Evolutionary conservation across 1,140 invertebrate genomes (phyloP), one percentile per base, ranked within the genome.

Genomic region (Cotesia typhae): DNA sequence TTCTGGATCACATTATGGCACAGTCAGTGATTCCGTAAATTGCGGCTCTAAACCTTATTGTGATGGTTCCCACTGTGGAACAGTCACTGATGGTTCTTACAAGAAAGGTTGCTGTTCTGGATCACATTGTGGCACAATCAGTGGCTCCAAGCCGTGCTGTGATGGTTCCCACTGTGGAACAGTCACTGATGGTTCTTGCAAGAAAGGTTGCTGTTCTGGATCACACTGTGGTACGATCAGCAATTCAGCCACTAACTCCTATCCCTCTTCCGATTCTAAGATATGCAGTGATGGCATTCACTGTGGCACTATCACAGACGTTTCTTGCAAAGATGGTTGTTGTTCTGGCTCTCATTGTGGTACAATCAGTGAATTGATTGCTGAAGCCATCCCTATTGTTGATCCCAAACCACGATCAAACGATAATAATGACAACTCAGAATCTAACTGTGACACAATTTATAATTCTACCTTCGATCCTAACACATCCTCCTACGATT

Each of bases 161-260:
- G 61, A 38, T 64, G 37, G 37, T 51, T 65, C 63, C 4, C 6
- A 67, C n/a, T 66, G 64, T 35, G 41, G 17, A 20, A 66, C 41
- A 52, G 52, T 52, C 5, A 60, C 17, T 28, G 17, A 60, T 36
- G 5, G 7, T 4, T 60, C 5, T 35, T 36, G 12, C 5, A 60
- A 60, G 35, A 28, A 35, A 7, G 28, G 4, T 35, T 60, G 14
- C 35, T 60, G 59, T 28, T 60, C 59, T 17, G 14, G 10, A 57
- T 57, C 55, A 5, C 10, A 17, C 5, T 57, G 55, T 57, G n/a
- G 14, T 5, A 57, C 59, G 5, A 9, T 60, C 5, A 60, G 9
- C 14, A 14, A 35, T 35, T 36, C 35, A 5, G 35, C 9, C 2
- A 5, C 7, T 60, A 9, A 14, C 35, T 9, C 59, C 5, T 28